Conservation (phyloP, 2,888 invertebrate genomes). For the Zygothrica quintamaculata region DNA sequence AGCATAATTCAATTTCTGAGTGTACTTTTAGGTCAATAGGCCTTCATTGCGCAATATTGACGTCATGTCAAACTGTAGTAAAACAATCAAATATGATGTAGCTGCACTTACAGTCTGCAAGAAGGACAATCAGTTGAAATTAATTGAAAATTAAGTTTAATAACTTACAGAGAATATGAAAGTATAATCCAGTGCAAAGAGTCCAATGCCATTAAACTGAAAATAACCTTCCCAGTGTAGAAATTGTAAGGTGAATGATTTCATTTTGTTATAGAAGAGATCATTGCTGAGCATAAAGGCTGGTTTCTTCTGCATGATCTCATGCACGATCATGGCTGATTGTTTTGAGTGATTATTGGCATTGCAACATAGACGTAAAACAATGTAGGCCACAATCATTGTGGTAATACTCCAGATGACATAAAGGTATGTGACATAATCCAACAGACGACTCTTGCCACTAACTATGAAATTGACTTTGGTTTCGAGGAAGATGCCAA, state of each 20-base stretch:
- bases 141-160: background rate
- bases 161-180: slow-evolving; percentile 84
- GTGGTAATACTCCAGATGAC: slow-evolving; percentile 81
- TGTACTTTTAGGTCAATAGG: slow-evolving; percentile 57
- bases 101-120: slow-evolving; percentile 84
- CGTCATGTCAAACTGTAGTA: slow-evolving; percentile 84
- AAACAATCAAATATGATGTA: slow-evolving; percentile 84
- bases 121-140: slow-evolving; percentile 1
- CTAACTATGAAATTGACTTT: slow-evolving; percentile 83
- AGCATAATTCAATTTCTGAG: slow-evolving; percentile 38
- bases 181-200: slow-evolving; percentile 84
- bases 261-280: slow-evolving; percentile 84
- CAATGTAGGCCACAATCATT: slow-evolving; percentile 81
- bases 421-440: slow-evolving; percentile 80
- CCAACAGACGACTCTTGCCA: slow-evolving; percentile 75
- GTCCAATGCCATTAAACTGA: slow-evolving; percentile 84
- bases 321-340: slow-evolving; percentile 84
- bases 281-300: slow-evolving; percentile 84
- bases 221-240: slow-evolving; percentile 84
- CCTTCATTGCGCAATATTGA: slow-evolving; percentile 79
- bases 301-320: slow-evolving; percentile 85
- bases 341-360: slow-evolving; percentile 82
- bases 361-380: slow-evolving; percentile 82
- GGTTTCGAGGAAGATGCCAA: slow-evolving; percentile 83
- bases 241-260: slow-evolving; percentile 84